Conservation (phyloP, 2,797 vertebrate genomes). For the Hafferia zeledoni region DNA sequence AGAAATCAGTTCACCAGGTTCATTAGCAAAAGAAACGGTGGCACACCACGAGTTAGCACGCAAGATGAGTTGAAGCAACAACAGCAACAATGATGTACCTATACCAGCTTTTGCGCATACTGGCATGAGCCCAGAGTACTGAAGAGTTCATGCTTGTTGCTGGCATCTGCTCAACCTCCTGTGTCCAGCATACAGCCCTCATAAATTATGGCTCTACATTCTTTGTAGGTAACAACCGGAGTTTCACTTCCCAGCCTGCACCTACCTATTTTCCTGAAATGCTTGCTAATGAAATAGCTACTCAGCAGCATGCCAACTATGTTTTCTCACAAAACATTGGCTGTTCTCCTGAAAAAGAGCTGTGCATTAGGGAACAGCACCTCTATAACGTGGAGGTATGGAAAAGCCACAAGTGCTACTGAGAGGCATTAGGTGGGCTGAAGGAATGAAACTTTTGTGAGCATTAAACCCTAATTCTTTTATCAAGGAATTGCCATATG, state of each 20-base stretch:
- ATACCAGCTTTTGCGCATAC: background rate
- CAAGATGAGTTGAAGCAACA: background rate
- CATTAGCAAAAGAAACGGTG: background rate
- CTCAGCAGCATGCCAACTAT: background rate
- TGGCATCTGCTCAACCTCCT: background rate
- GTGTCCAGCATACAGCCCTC: background rate
- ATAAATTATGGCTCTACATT: background rate
- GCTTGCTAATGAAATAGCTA: background rate
- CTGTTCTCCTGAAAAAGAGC: background rate
- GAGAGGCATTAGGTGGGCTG: background rate
- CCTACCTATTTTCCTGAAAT: background rate
- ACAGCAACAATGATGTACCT: background rate
- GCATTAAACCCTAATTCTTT: background rate
- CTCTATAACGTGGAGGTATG: accelerated
- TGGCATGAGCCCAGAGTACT: background rate
- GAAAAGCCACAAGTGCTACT: background rate
- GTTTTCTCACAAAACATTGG: background rate
- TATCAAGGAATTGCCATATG: background rate
- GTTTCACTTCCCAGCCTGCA: background rate
- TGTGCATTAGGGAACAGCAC: background rate
- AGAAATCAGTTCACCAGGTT: background rate
- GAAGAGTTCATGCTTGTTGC: background rate
- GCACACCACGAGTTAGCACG: background rate
- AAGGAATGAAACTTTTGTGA: background rate
- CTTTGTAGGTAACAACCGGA: background rate